Conservation (phyloP, 2,888 invertebrate species). For the Drosophila helvetica region DNA sequence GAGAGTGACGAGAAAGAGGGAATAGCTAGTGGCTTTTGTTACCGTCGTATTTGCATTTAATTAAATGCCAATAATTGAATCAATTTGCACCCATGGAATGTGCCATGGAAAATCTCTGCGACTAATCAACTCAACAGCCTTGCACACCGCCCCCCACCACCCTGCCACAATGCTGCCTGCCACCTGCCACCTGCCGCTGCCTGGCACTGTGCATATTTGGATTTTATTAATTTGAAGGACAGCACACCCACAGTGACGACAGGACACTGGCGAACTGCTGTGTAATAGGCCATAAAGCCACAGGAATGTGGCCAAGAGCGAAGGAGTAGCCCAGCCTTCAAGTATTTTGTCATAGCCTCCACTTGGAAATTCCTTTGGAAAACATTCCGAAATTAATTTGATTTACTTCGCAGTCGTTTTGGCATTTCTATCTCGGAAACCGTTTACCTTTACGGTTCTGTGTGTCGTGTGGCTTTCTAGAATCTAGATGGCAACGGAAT, state of each 20-base stretch:
- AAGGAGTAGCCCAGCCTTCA: neutral
- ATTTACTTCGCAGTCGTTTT: slow-evolving; percentile 43
- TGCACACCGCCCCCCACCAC: neutral
- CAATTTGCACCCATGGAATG: slow-evolving; percentile 72
- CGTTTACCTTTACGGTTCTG: slow-evolving; percentile 20
- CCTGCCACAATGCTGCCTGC: too few relatives aligned
- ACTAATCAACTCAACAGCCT: slow-evolving; percentile 62
- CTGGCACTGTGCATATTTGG: slow-evolving; percentile 61
- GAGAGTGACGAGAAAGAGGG: neutral
- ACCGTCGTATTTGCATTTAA: slow-evolving; percentile 69
- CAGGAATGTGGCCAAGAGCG: slow-evolving; percentile 39
- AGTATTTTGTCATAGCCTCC: neutral
- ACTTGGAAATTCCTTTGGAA: slow-evolving; percentile 25
- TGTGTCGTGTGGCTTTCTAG: slow-evolving; percentile 2
- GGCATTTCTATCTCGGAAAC: slow-evolving; percentile 14
- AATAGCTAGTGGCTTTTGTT: slow-evolving; percentile 18
- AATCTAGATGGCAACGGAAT: neutral
- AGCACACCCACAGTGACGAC: neutral
- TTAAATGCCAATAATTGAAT: slow-evolving; percentile 78
- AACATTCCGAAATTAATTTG: slow-evolving; percentile 62
- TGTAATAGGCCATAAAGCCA: slow-evolving; percentile 10
- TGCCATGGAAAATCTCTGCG: slow-evolving; percentile 62
- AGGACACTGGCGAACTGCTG: neutral
- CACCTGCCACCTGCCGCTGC: neutral
- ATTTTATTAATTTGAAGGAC: slow-evolving; percentile 68